phyloP scores from a whole-genome alignment of 2,113 vertebrate species.

The Chionis minor region DNA sequence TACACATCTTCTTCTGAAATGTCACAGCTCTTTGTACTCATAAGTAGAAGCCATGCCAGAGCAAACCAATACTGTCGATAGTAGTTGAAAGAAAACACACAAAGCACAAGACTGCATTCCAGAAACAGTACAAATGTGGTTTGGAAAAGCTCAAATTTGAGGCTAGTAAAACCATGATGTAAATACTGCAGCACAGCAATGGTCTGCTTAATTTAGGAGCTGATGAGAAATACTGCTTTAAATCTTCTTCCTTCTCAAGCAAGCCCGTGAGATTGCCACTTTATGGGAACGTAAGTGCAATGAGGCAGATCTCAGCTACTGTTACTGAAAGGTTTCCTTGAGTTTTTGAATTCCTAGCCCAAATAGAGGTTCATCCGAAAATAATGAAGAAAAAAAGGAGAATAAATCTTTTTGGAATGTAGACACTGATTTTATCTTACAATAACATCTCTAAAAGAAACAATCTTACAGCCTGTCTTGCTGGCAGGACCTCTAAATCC shows the following conservation, averaged over 20 bases:
- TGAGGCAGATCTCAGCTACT: not conserved
- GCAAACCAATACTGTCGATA: slow-evolving; percentile 31
- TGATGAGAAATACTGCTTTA: not conserved
- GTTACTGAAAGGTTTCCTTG: not conserved
- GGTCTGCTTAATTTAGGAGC: not conserved
- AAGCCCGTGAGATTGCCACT: not conserved
- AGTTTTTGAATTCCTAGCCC: not conserved
- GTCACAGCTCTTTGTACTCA: slow-evolving; percentile 44
- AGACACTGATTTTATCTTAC: not conserved
- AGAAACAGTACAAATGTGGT: not conserved
- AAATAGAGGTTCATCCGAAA: not conserved
- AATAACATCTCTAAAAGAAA: not conserved
- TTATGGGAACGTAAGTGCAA: not conserved
- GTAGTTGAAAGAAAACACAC: slow-evolving; percentile 32
- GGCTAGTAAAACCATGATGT: not conserved
- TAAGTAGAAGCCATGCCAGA: slow-evolving; percentile 14
- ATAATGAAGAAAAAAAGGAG: not conserved
- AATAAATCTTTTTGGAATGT: not conserved
- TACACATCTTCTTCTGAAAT: slow-evolving; percentile 42
- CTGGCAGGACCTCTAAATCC: not conserved
- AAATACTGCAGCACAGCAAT: not conserved
- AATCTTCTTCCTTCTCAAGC: not conserved
- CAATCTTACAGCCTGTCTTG: not conserved
- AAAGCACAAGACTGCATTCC: not conserved
- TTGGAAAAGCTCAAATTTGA: not conserved